Conservation (phyloP, 2,888 invertebrate genomes). For the Carcina quercana region DNA sequence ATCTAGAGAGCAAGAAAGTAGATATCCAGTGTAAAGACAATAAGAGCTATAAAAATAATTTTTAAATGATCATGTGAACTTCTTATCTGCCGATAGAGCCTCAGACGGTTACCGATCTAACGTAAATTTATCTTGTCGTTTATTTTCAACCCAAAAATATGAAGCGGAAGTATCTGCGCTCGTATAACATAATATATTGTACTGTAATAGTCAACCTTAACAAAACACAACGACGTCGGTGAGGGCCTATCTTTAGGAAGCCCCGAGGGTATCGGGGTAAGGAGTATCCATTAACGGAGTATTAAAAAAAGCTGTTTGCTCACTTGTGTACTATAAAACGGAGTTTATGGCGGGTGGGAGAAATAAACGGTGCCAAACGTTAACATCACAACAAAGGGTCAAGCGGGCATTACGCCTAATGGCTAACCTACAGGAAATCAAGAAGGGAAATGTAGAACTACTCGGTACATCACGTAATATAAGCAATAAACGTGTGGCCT, state of each 20-base stretch:
- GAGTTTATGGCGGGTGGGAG: slow-evolving; percentile 40
- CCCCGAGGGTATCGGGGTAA: slow-evolving; percentile 25
- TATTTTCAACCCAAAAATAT: too few relatives aligned
- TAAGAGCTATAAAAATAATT: too few relatives aligned
- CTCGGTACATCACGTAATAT: too few relatives aligned
- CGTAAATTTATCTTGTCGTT: not conserved
- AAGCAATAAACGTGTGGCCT: too few relatives aligned
- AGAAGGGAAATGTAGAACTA: too few relatives aligned
- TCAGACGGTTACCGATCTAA: not conserved
- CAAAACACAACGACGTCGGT: slow-evolving; percentile 18
- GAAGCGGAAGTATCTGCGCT: too few relatives aligned
- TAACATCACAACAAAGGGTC: slow-evolving; percentile 39
- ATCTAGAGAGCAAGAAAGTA: too few relatives aligned
- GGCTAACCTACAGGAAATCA: too few relatives aligned
- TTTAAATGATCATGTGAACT: not conserved
- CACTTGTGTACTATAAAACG: slow-evolving; percentile 40
- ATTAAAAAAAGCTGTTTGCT: slow-evolving; percentile 48
- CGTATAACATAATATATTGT: not conserved
- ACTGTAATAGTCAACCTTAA: slow-evolving; percentile 15
- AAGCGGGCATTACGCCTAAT: slow-evolving; percentile 38
- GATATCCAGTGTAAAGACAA: too few relatives aligned
- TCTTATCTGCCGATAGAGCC: too few relatives aligned
- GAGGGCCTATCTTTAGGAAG: slow-evolving; percentile 21
- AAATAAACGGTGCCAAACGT: slow-evolving; percentile 37
- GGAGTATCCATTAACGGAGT: slow-evolving; percentile 41